Conservation (phyloP, 1,140 invertebrate genomes). For the Trinorchestia longiramus region DNA sequence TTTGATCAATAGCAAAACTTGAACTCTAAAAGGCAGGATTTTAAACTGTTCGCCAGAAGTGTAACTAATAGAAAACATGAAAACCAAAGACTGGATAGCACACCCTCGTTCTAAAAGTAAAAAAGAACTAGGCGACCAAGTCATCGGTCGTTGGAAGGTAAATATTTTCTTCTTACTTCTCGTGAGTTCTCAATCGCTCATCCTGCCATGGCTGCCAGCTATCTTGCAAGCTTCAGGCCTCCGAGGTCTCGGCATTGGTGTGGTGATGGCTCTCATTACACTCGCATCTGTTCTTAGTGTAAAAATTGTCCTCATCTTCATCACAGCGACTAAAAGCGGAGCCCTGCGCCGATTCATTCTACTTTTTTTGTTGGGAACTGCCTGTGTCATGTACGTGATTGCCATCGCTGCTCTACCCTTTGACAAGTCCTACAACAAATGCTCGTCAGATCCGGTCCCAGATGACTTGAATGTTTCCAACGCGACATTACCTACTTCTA, state of each 20-base stretch:
- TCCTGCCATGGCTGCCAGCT: constrained; percentile 21
- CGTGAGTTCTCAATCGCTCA: not conserved
- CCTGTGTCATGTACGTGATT: not conserved
- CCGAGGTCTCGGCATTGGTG: not conserved
- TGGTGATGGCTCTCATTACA: constrained; percentile 18
- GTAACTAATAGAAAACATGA: not conserved
- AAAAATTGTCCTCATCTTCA: constrained; percentile 20
- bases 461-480: not conserved
- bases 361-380: not conserved
- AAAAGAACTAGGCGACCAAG: constrained; percentile 2
- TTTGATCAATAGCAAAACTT: not conserved
- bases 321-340: constrained; percentile 33
- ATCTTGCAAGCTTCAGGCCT: constrained; percentile 8
- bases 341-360: not conserved
- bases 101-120: not conserved
- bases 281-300: not conserved
- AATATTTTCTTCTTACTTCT: constrained; percentile 47
- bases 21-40: not conserved
- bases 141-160: constrained; percentile 18
- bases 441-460: not conserved
- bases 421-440: not conserved
- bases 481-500: not conserved
- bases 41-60: not conserved
- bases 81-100: constrained; percentile 12
- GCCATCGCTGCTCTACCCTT: constrained; percentile 27